phyloP scores from a whole-genome alignment of 2,888 invertebrate genomes.

The Drosophila mulleri region DNA sequence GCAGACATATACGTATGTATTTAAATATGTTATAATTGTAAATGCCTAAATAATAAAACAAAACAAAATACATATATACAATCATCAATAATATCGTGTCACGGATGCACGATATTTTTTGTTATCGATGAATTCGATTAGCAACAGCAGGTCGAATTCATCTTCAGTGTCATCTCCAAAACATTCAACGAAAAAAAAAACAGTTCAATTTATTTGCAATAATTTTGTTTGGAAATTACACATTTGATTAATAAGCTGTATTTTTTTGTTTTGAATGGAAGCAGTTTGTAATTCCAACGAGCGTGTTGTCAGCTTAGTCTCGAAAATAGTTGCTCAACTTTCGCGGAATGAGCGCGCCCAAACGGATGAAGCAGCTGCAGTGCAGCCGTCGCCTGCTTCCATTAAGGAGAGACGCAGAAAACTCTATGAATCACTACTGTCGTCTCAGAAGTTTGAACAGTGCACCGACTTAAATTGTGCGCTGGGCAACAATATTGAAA shows the following conservation, averaged over 20 bases:
- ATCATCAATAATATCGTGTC: background rate
- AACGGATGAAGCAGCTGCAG: constrained; percentile 21
- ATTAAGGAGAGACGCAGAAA: constrained; percentile 21
- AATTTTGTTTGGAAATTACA: background rate
- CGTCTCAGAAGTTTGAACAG: constrained; percentile 16
- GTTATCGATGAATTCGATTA: constrained; percentile 17
- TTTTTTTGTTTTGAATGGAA: constrained; percentile 38
- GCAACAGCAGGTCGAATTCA: background rate
- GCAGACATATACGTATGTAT: background rate
- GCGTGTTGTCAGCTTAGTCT: constrained; percentile 30
- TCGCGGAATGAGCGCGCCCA: constrained; percentile 29
- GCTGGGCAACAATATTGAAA: constrained; percentile 21
- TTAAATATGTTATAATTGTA: background rate
- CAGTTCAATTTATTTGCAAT: constrained; percentile 9
- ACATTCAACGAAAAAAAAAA: constrained; percentile 9
- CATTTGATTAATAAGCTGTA: background rate
- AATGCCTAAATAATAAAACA: background rate
- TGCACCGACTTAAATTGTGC: constrained; percentile 9
- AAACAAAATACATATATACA: background rate
- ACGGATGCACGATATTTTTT: background rate
- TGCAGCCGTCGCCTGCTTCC: background rate
- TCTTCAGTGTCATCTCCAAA: constrained; percentile 20
- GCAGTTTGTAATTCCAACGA: constrained; percentile 9
- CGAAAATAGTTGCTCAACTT: constrained; percentile 17
- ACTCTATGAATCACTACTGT: constrained; percentile 29